phyloP scores from a whole-genome alignment of 2,797 vertebrate genomes.

The Crenuchus spilurus region DNA sequence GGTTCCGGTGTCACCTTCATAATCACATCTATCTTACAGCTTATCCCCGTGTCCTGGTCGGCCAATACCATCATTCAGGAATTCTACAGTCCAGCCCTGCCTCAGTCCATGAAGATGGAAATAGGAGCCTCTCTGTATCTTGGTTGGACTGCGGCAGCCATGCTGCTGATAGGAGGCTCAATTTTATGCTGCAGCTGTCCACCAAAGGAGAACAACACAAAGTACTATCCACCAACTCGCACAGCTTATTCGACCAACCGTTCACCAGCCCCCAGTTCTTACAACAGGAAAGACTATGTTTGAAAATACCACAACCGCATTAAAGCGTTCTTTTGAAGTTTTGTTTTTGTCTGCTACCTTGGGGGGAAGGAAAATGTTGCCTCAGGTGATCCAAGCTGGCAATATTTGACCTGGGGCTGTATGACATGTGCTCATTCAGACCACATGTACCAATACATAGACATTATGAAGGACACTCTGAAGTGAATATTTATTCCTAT shows the following conservation, averaged over 20 bases:
- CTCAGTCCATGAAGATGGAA: slow-evolving; percentile 84
- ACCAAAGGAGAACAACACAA: slow-evolving; percentile 76
- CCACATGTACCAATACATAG: background rate
- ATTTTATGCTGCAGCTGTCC: slow-evolving; percentile 94
- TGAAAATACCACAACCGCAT: slow-evolving; percentile 61
- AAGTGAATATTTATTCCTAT: slow-evolving; percentile 33
- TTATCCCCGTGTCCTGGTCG: slow-evolving; percentile 91
- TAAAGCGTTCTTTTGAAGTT: background rate
- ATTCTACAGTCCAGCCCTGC: slow-evolving; percentile 87
- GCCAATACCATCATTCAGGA: slow-evolving; percentile 87
- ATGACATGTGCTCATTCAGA: background rate
- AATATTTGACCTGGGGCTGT: slow-evolving; percentile 10
- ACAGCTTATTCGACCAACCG: slow-evolving; percentile 82
- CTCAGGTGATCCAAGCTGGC: background rate
- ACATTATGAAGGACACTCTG: slow-evolving; percentile 6
- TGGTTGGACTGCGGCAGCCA: slow-evolving; percentile 86
- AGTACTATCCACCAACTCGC: slow-evolving; percentile 72
- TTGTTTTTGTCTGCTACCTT: slow-evolving; percentile 12
- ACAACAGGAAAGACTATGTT: slow-evolving; percentile 91
- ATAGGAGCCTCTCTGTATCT: slow-evolving; percentile 87
- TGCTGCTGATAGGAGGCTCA: slow-evolving; percentile 84
- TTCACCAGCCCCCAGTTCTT: slow-evolving; percentile 81
- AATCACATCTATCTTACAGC: slow-evolving; percentile 76
- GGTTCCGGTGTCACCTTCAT: slow-evolving; percentile 83
- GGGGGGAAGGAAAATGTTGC: background rate